Base-by-base conservation (phyloP, 1,140 invertebrate species). In the Popillia japonica region DNA sequence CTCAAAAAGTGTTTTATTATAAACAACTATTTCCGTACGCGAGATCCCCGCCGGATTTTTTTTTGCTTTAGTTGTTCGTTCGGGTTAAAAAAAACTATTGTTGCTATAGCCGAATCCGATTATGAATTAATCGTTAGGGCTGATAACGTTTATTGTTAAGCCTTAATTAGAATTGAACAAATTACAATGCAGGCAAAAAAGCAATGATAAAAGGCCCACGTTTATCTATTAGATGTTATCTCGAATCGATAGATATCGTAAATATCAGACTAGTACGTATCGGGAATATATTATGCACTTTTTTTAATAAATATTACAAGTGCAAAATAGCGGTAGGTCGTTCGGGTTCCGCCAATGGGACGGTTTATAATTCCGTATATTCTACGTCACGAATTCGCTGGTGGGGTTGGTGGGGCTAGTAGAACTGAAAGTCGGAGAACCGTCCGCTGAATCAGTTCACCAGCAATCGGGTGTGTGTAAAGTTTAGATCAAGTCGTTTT, bases 401-500 rank as follows among this genome's bases (percentile, higher is more conserved):
- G 61, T 64, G 61, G 61, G 61, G 61, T 64, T 6, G 61, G 17
- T 64, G n/a, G n/a, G n/a, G 61, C 61, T 64, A 64, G 61, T 64
- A 27, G 61, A 64, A 64, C 61, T 64, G 6, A 64, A 64, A 64
- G 20, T 64, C 61, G 61, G 20, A 10, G 61, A 64, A 23, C 11
- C 22, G 61, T 9, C 22, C 23, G 3, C 7, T 10, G 61, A 27
- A 17, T 64, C 61, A 64, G 61, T 64, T 64, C 61, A 64, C 0
- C 61, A 6, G n/a, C 61, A 64, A 64, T 64, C 61, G 61, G 61
- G 61, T 64, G 61, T 64, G 61, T 64, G 61, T 64, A 64, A 64
- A 22, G 61, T 64, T 64, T 64, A 27, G 61, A 27, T 64, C 61
- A 64, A 64, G 61, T 64, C 17, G 23, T 64, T 64, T 64, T 64